phyloP scores from a whole-genome alignment of 2,113 vertebrate species.

The Egretta garzetta region DNA sequence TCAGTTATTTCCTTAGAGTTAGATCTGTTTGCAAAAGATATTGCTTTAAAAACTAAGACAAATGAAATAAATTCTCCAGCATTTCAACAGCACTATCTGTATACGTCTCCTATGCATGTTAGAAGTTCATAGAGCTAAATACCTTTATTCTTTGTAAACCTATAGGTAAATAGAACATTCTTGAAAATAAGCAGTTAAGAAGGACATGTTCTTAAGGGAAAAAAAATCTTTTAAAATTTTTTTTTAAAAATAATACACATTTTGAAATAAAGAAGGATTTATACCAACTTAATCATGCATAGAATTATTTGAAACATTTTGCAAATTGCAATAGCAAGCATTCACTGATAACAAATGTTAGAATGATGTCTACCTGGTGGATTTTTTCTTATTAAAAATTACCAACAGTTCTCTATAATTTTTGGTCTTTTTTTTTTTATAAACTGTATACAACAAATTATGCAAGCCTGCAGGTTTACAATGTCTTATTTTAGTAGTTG shows the following conservation, averaged over 20 bases:
- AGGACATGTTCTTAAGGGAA: not conserved
- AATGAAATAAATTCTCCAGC: slow-evolving; percentile 11
- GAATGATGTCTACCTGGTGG: not conserved
- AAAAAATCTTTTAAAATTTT: not conserved
- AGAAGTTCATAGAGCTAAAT: not conserved
- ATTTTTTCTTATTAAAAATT: not conserved
- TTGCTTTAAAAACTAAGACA: not conserved
- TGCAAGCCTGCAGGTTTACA: not conserved
- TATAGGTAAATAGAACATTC: not conserved
- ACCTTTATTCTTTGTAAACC: not conserved
- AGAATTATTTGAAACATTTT: not conserved
- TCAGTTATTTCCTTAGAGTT: not conserved
- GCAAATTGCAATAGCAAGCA: not conserved
- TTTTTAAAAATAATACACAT: not conserved
- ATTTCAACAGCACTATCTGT: not conserved
- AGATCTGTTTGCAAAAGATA: not conserved
- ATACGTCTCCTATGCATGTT: not conserved
- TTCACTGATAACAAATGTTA: not conserved
- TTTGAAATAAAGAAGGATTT: not conserved
- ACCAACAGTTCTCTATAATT: not conserved
- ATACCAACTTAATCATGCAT: not conserved
- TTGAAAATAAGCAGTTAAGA: not conserved
- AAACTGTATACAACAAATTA: not conserved
- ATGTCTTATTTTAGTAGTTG: not conserved
- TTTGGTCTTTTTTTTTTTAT: not conserved